Evolutionary conservation across 2,113 vertebrate species (phyloP).

Genomic region (Brachypodius melanocephalos): DNA sequence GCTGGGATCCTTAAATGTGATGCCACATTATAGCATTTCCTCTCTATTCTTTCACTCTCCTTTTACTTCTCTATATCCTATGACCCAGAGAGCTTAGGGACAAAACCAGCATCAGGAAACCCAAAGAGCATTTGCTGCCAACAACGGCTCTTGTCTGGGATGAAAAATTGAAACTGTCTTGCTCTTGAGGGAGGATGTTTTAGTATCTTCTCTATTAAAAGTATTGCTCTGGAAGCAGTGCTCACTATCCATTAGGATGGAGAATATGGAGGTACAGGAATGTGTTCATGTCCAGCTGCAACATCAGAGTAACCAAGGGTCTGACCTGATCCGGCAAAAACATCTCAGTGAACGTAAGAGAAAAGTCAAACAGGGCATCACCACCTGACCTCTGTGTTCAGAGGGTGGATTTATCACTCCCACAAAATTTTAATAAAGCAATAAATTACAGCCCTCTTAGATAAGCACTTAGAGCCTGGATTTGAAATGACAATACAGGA

Average conservation of each 20-base stretch:
- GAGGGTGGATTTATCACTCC: conserved; percentile 43
- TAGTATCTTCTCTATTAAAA: neutral
- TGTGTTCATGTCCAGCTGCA: neutral
- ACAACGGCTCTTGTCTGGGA: neutral
- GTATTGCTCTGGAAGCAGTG: neutral
- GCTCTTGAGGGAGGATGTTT: neutral
- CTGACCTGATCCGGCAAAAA: neutral
- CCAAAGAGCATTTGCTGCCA: neutral
- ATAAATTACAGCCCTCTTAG: conserved; percentile 51
- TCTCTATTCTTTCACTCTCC: neutral
- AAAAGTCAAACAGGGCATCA: neutral
- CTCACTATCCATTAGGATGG: neutral
- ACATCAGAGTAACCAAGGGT: neutral
- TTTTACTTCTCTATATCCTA: neutral
- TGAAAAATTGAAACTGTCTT: neutral
- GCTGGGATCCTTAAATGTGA: neutral
- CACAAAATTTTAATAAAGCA: conserved; percentile 60
- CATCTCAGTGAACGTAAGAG: neutral
- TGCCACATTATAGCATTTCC: neutral
- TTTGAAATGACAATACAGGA: conserved; percentile 46
- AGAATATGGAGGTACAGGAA: neutral
- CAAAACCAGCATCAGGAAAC: neutral
- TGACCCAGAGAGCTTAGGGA: neutral
- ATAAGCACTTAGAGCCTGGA: conserved; percentile 3
- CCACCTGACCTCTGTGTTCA: conserved; percentile 1